Conservation (phyloP, 2,113 vertebrate species). For the Saguinus imperator region DNA sequence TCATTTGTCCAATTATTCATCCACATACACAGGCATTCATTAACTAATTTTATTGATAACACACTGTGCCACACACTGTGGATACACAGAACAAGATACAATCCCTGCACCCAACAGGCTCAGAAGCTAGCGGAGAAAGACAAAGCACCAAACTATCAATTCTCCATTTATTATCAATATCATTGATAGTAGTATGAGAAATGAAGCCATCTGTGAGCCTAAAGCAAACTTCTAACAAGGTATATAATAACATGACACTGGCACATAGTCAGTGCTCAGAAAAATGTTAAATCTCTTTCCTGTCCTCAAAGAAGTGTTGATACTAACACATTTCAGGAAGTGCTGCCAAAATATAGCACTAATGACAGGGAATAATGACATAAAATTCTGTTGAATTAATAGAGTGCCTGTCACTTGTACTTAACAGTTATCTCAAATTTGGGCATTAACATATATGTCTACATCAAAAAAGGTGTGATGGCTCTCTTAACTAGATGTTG, state of each 20-base stretch:
- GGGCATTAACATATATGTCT: neutral
- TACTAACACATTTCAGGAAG: neutral
- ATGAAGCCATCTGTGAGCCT: neutral
- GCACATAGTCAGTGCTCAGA: neutral
- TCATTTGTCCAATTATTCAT: neutral
- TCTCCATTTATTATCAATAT: neutral
- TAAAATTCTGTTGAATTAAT: neutral
- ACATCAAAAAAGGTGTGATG: neutral
- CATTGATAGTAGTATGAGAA: neutral
- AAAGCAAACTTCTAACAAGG: neutral
- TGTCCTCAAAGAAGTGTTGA: neutral
- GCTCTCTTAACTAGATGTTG: neutral
- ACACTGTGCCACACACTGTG: neutral
- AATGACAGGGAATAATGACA: neutral
- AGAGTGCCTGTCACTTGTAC: neutral
- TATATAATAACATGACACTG: neutral
- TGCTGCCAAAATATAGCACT: neutral
- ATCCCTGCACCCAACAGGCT: neutral
- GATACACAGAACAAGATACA: neutral
- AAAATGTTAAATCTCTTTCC: neutral
- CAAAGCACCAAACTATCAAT: neutral
- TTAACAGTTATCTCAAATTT: neutral
- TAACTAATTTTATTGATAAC: neutral
- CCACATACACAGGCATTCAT: neutral
- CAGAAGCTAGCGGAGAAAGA: neutral